Evolutionary conservation across 2,797 vertebrate genomes (phyloP).

Genomic region (Petrocephalus schoutedeni): DNA sequence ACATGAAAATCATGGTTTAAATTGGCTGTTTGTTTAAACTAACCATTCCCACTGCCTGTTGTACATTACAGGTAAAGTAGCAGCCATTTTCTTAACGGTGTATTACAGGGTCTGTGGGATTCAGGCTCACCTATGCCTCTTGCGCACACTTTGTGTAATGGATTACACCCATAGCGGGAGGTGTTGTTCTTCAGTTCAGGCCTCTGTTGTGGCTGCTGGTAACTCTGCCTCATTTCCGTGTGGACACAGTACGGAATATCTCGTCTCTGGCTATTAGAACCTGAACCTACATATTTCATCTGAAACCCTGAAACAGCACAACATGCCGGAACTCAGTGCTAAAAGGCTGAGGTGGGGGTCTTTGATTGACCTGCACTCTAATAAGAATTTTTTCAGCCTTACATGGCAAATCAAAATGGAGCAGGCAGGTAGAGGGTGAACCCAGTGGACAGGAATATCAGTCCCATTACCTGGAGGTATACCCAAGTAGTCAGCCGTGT

Average conservation of each 20-base stretch:
- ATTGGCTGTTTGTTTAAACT: neutral
- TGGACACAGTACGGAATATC: conserved; percentile 37
- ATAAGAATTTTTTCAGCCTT: neutral
- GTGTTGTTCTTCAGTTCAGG: conserved; percentile 50
- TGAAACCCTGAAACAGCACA: conserved; percentile 39
- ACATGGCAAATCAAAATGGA: neutral
- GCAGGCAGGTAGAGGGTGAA: neutral
- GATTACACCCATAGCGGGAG: conserved; percentile 51
- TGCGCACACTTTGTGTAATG: conserved; percentile 37
- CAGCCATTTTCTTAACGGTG: neutral
- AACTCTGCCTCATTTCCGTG: conserved; percentile 63
- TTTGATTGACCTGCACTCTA: neutral
- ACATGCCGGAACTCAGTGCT: neutral
- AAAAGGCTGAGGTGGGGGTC: neutral
- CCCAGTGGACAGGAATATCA: neutral
- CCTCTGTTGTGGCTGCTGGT: conserved; percentile 48
- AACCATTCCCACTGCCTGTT: neutral
- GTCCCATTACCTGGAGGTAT: conserved; percentile 53
- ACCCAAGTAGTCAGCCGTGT: conserved; percentile 63
- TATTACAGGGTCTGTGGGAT: neutral
- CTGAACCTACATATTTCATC: conserved; percentile 35
- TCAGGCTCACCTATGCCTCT: conserved; percentile 58
- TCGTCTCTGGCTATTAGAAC: conserved; percentile 37
- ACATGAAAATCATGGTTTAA: neutral
- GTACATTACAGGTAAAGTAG: neutral